Evolutionary conservation across 2,113 vertebrate genomes (phyloP).

Genomic region (Notarius quadriscutis): DNA sequence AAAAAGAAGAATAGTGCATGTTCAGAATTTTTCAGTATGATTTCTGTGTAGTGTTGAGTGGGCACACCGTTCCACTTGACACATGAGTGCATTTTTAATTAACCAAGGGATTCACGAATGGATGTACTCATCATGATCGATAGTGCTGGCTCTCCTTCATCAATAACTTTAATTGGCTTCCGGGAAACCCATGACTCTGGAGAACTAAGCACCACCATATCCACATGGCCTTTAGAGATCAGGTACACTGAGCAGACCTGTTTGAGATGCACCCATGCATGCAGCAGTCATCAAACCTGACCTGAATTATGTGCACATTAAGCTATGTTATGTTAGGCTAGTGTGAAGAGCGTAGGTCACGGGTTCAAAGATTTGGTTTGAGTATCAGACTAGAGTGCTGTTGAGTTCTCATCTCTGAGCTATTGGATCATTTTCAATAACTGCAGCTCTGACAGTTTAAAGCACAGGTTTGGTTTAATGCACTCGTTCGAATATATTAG

Average conservation of each 20-base stretch:
- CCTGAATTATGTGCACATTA: constrained; percentile 18
- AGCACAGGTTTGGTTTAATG: background rate
- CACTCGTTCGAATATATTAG: background rate
- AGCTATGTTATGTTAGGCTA: constrained; percentile 21
- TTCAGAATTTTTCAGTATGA: constrained; percentile 52
- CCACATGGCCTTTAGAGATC: constrained; percentile 36
- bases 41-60: constrained; percentile 54
- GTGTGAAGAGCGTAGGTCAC: background rate
- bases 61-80: constrained; percentile 19
- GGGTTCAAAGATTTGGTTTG: background rate
- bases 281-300: constrained; percentile 58
- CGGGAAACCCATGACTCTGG: constrained; percentile 43
- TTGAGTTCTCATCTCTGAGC: background rate
- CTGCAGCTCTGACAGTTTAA: background rate
- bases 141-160: constrained; percentile 57
- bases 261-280: constrained; percentile 71
- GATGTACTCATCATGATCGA: constrained; percentile 62
- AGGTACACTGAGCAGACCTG: constrained; percentile 64
- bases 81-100: constrained; percentile 62
- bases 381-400: background rate
- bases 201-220: constrained; percentile 44
- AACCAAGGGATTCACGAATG: constrained; percentile 60
- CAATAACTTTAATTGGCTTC: constrained; percentile 67
- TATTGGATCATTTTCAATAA: background rate
- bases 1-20: constrained; percentile 46